These are phyloP conservation scores for Drosophila cardini DNA, from an alignment of 1,140 invertebrate genomes.

Conservation along the genomic window DNA sequence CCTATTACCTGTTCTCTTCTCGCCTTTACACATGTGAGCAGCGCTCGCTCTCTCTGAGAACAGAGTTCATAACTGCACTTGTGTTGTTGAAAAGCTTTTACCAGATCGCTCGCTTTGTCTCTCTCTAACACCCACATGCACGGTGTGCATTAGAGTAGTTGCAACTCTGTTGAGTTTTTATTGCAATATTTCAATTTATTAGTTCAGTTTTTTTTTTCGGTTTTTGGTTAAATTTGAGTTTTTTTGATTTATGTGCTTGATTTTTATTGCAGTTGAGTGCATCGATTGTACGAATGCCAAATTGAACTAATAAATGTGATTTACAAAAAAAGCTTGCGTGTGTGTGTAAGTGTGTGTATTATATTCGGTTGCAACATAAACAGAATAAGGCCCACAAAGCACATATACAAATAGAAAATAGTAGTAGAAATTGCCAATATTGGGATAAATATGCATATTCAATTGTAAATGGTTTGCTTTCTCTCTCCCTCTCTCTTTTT, in stretches of 20 bases:
- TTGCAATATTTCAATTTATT: background rate
- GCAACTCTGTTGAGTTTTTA: background rate
- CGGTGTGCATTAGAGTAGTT: no score
- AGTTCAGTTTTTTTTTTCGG: constrained; percentile 1
- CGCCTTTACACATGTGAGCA: no score
- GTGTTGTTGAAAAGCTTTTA: no score
- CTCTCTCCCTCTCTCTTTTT: background rate
- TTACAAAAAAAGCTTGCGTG: constrained; percentile 53
- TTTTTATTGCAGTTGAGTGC: constrained; percentile 69
- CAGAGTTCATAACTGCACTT: no score
- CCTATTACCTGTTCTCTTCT: no score
- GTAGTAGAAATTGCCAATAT: constrained; percentile 6
- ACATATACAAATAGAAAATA: background rate
- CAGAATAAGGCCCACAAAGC: constrained; percentile 28
- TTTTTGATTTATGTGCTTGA: constrained; percentile 57
- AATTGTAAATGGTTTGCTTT: constrained; percentile 10
- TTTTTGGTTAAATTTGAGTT: constrained; percentile 38
- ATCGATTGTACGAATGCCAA: constrained; percentile 63
- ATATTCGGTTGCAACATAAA: constrained; percentile 26
- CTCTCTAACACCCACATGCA: no score
- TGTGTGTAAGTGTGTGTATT: constrained; percentile 22
- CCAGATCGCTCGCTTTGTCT: no score
- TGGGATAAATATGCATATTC: constrained; percentile 18
- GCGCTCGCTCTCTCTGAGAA: no score
- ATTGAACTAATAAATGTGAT: constrained; percentile 78